Evolutionary conservation across 2,797 vertebrate genomes (phyloP), one percentile per base, ranked within the genome.

Genomic region (Cottoperca gobio): DNA sequence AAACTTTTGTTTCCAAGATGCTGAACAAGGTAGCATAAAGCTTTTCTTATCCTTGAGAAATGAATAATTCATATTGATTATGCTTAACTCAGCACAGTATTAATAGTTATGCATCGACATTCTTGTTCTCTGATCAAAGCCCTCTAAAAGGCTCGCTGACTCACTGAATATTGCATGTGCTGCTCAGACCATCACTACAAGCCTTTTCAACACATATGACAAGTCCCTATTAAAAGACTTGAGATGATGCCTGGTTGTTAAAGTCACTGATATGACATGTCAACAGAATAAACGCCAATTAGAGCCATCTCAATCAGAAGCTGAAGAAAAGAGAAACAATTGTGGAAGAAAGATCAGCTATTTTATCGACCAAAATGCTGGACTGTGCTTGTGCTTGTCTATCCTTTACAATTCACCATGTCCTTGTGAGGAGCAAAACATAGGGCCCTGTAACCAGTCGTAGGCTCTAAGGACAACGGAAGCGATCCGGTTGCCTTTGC

Each of bases 1-100:
- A n/a, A n/a, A n/a, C n/a, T n/a, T n/a, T n/a, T 69, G 2, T 55
- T 79, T 72, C 33, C n/a, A 33, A 60, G 35, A 39, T 33, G 6
- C 21, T 48, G 11, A 73, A 28, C 8, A 14, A 49, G 23, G 10
- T 3, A 31, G 5, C 46, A n/a, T 23, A 16, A 17, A 19, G 17
- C 24, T n/a, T 73, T 42, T 39, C 24, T 35, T 33, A n/a, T 55
- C 3, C 3, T 3, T 52, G 8, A 24, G 1, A 40, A 60, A 61
- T 70, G 6, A 53, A 31, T 62, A 26, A 31, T 37, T 58, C 37
- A 6, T 16, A 2, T 5, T 74, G 49, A 50, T 68, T 67, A 23
- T 31, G 19, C 16, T 68, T 26, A 11, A 24, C 14, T 16, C 0
- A 2, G 12, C 6, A 26, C 17, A 8, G 3, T 26, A 10, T 39